Evolutionary conservation across 2,113 vertebrate genomes (phyloP), one percentile per base, ranked within the genome.

Genomic region (Lucifuga dentata): DNA sequence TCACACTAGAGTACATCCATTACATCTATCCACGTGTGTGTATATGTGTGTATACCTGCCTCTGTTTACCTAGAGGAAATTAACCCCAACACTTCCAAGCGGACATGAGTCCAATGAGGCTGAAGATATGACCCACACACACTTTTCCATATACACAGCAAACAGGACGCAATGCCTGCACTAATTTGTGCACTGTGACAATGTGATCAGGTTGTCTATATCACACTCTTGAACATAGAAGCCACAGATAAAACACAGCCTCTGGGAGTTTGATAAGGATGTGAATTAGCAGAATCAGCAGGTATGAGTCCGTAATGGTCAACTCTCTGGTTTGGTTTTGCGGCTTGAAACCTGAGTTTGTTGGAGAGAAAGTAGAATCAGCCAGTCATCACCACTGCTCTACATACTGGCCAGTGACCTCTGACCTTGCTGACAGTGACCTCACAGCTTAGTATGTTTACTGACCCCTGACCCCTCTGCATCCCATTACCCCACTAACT

Each of bases 61-160:
- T 86, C 9, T 88, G 88, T 91, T 88, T 86, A 81, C 84, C 58
- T 74, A 40, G 43, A 58, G 80, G 68, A 80, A 89, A 87, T 82
- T 33, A 78, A 79, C 73, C 57, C 71, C 68, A 55, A 73, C 62
- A 76, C 71, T 79, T 76, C 48, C 15, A 51, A 57, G 61, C 56
- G 8, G 73, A 80, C 63, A 64, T 20, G 38, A 69, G 24, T 43
- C 48, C 79, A 87, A 73, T 87, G 73, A 81, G 76, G 77, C 73
- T 59, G 79, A 87, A 86, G 71, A 81, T 11, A 67, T 44, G 26
- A 58, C 46, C 19, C 62, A 52, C 45, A 58, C 68, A 35, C 65
- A 58, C 29, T 43, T 78, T 75, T 76, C 81, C 53, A 53, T 35
- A 61, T 15, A 52, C 50, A 49, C 52, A 60, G 63, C 62, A 20